These are phyloP conservation scores for Drosophila buzzatii DNA, from an alignment of 2,888 invertebrate species.

Conservation along the genomic window DNA sequence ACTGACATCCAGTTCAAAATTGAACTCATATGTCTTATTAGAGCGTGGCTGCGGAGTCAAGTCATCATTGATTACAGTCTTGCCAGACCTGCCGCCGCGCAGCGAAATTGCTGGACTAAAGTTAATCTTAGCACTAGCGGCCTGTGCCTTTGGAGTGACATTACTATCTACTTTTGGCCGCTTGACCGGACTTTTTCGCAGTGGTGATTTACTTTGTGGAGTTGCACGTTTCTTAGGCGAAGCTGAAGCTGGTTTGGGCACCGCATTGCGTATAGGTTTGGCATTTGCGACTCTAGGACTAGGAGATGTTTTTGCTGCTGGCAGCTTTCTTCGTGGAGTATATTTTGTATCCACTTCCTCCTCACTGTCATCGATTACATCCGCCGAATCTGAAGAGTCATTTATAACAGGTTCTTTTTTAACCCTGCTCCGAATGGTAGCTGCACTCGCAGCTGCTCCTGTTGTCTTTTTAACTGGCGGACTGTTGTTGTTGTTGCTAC, in stretches of 20 bases:
- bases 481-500: slow-evolving; percentile 54
- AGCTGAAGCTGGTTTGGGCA: slow-evolving; percentile 26
- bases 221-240: slow-evolving; percentile 54
- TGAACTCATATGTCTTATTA: slow-evolving; percentile 84
- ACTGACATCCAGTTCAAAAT: slow-evolving; percentile 85
- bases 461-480: slow-evolving; percentile 45
- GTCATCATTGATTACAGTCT: slow-evolving; percentile 83
- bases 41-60: slow-evolving; percentile 82
- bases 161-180: slow-evolving; percentile 46
- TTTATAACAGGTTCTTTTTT: slow-evolving; percentile 23
- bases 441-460: background rate
- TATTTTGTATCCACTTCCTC: slow-evolving; percentile 52
- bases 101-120: slow-evolving; percentile 78
- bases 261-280: slow-evolving; percentile 27
- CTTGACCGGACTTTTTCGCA: slow-evolving; percentile 42
- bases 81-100: slow-evolving; percentile 74
- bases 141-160: slow-evolving; percentile 36
- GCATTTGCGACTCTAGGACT: slow-evolving; percentile 15
- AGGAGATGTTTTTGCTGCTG: slow-evolving; percentile 19
- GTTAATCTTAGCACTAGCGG: slow-evolving; percentile 63
- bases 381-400: slow-evolving; percentile 52
- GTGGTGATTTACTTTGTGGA: slow-evolving; percentile 28
- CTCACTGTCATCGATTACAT: slow-evolving; percentile 68
- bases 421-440: slow-evolving; percentile 8
- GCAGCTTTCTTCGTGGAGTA: slow-evolving; percentile 46